Percentiles rank a stretch among this genome's conserved stretches.
Conservation (phyloP, 1,140 invertebrate genomes). For the Neodiprion virginianus region DNA sequence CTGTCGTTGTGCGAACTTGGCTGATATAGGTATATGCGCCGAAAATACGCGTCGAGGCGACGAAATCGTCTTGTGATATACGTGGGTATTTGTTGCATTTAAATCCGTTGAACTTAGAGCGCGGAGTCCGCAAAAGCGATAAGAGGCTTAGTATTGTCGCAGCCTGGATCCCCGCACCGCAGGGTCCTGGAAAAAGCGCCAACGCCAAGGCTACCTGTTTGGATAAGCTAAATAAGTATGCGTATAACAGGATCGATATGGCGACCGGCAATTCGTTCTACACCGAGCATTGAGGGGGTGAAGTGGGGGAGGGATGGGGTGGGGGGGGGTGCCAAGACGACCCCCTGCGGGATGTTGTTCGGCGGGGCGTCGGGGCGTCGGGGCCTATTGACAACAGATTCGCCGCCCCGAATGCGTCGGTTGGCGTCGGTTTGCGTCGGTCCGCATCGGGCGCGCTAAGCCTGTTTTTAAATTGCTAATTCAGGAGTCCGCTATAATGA, state of each 20-base stretch:
- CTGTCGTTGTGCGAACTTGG: neutral
- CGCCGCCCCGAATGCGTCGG: neutral
- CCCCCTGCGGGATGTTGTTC: neutral
- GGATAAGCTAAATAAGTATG: slow-evolving; percentile 3
- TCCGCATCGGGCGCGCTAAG: slow-evolving; percentile 36
- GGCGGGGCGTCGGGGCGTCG: neutral
- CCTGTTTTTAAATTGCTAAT: slow-evolving; percentile 53
- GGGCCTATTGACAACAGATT: slow-evolving; percentile 3
- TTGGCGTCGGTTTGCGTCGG: neutral
- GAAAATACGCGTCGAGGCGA: neutral
- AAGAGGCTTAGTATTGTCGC: slow-evolving; percentile 7
- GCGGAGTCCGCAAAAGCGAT: slow-evolving; percentile 5
- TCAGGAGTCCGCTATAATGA: slow-evolving; percentile 45
- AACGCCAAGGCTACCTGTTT: neutral
- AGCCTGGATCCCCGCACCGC: neutral
- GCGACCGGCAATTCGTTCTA: neutral
- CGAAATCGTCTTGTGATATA: neutral
- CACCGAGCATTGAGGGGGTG: neutral
- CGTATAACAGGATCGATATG: slow-evolving; percentile 4
- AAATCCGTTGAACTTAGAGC: neutral
- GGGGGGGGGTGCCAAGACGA: neutral
- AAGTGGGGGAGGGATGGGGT: neutral
- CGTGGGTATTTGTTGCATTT: slow-evolving; percentile 4
- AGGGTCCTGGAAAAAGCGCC: neutral
- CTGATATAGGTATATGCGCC: neutral